Conservation (phyloP, 2,888 invertebrate genomes). For the Priapulus caudatus region DNA sequence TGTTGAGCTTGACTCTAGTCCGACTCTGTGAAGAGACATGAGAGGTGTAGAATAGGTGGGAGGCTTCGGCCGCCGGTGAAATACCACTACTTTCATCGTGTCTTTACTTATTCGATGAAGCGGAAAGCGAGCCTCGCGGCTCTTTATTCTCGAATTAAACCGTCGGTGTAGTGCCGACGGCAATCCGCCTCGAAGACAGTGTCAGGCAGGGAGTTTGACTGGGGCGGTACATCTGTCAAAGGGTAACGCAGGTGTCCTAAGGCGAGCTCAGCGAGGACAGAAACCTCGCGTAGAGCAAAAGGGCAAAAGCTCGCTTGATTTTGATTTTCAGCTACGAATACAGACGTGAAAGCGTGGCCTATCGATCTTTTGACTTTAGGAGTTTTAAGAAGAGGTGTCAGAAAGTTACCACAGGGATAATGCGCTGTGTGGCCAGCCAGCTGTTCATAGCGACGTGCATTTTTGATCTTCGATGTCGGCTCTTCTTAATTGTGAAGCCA, state of each 20-base stretch:
- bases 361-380: constrained; percentile 49
- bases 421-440: constrained; percentile 46
- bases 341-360: too few relatives aligned
- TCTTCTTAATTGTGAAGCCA: too few relatives aligned
- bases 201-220: constrained; percentile 54
- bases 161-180: too few relatives aligned
- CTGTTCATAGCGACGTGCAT: constrained; percentile 54
- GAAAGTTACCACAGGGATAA: constrained; percentile 60
- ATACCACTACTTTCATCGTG: constrained; percentile 47
- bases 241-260: constrained; percentile 50
- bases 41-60: constrained; percentile 39
- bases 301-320: constrained; percentile 51
- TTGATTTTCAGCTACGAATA: too few relatives aligned
- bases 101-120: constrained; percentile 46
- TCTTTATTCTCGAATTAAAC: constrained; percentile 37
- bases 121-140: constrained; percentile 32
- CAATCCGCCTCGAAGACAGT: constrained; percentile 49
- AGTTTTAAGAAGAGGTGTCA: constrained; percentile 51
- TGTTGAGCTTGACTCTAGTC: constrained; percentile 43
- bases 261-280: too few relatives aligned
- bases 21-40: constrained; percentile 45
- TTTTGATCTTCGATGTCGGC: constrained; percentile 49
- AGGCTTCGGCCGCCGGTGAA: constrained; percentile 34
- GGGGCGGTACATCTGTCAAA: constrained; percentile 55
- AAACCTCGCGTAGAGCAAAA: too few relatives aligned